These are phyloP conservation scores for Acanthis flammea DNA, from an alignment of 2,797 vertebrate species.

Conservation along the genomic window DNA sequence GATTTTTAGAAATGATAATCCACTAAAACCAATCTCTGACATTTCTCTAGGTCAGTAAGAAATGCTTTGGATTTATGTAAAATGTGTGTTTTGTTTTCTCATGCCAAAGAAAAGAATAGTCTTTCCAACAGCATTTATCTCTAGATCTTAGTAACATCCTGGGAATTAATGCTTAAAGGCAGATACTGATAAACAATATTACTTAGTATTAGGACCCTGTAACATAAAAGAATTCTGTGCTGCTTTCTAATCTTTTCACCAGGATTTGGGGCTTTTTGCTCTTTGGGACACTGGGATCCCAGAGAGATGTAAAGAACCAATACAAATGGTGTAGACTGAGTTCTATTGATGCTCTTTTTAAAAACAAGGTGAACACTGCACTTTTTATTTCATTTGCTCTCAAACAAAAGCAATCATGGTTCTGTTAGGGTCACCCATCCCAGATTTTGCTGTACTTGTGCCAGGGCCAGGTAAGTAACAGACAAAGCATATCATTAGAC, in stretches of 20 bases:
- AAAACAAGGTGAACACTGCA: not conserved
- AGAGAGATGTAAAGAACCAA: fast-evolving
- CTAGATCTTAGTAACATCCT: not conserved
- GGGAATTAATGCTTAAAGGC: not conserved
- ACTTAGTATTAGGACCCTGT: not conserved
- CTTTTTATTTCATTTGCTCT: not conserved
- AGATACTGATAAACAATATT: not conserved
- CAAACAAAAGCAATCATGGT: not conserved
- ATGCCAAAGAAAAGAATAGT: not conserved
- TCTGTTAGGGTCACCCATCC: not conserved
- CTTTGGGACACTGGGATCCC: not conserved
- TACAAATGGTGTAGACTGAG: not conserved
- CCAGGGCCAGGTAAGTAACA: not conserved
- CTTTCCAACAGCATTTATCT: not conserved
- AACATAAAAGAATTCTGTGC: not conserved
- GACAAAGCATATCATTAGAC: not conserved
- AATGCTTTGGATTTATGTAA: not conserved
- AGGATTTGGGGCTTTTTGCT: not conserved
- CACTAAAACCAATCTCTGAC: not conserved
- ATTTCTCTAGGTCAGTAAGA: not conserved
- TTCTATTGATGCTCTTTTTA: not conserved
- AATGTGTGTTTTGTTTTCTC: not conserved
- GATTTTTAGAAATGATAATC: not conserved
- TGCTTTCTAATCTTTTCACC: not conserved
- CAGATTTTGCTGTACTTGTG: not conserved